Conservation (phyloP, 2,113 vertebrate species). For the Dipodomys stephensi region DNA sequence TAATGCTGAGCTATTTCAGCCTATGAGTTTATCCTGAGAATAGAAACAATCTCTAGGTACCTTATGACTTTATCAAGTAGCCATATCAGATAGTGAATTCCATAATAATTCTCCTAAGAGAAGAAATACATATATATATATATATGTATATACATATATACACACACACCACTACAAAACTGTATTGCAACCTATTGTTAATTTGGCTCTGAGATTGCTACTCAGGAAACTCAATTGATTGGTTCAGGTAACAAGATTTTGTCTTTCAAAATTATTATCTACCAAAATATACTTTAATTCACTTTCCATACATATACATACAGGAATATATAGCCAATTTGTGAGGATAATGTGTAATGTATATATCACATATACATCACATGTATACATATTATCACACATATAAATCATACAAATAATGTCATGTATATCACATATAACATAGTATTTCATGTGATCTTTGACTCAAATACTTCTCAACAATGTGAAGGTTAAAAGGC, state of each 20-base stretch:
- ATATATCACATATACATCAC: too few relatives aligned
- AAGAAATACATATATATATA: not conserved
- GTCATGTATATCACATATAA: too few relatives aligned
- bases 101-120: not conserved
- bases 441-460: not conserved
- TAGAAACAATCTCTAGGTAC: not conserved
- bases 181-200: not conserved
- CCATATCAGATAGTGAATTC: not conserved
- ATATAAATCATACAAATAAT: too few relatives aligned
- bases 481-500: not conserved
- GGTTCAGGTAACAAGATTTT: not conserved
- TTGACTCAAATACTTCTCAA: conserved; percentile 16
- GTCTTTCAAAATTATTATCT: not conserved
- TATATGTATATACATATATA: too few relatives aligned
- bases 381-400: too few relatives aligned
- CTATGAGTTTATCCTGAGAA: not conserved
- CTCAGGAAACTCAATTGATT: not conserved
- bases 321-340: not conserved
- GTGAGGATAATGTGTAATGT: not conserved
- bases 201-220: not conserved
- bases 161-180: not conserved
- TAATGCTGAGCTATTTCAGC: not conserved
- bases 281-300: not conserved
- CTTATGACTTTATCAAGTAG: not conserved
- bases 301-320: not conserved